phyloP scores from a whole-genome alignment of 2,888 invertebrate genomes.

The Hecatera dysodea region DNA sequence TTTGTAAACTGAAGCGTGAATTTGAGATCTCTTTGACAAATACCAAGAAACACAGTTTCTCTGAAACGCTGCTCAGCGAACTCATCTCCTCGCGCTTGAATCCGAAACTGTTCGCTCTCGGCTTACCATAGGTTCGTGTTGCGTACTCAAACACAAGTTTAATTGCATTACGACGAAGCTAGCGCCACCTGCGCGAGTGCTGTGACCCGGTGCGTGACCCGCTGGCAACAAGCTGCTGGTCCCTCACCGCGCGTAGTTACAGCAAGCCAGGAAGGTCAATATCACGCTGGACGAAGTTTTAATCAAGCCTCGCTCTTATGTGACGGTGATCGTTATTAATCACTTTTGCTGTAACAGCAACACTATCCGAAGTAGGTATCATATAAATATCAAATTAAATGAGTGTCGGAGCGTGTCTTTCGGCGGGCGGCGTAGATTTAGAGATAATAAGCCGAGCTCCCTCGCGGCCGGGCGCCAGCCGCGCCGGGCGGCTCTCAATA shows the following conservation, averaged over 20 bases:
- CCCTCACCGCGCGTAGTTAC: background rate
- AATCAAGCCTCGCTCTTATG: slow-evolving; percentile 4
- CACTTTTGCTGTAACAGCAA: slow-evolving; percentile 11
- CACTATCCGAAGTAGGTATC: background rate
- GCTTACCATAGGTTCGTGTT: background rate
- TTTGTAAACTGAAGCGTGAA: slow-evolving; percentile 22
- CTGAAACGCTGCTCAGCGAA: slow-evolving; percentile 1
- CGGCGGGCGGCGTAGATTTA: slow-evolving; percentile 34
- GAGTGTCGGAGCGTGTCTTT: slow-evolving; percentile 30
- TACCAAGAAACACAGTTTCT: background rate
- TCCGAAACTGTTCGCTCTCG: background rate
- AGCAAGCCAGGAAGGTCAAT: background rate
- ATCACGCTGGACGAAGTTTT: background rate
- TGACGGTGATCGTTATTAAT: slow-evolving; percentile 3
- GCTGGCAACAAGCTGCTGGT: background rate
- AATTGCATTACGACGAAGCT: background rate
- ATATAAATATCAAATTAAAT: slow-evolving; percentile 35
- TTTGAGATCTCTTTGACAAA: slow-evolving; percentile 37
- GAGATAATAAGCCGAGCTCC: slow-evolving; percentile 31
- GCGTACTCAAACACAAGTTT: no score
- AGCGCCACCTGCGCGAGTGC: background rate
- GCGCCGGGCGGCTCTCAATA: slow-evolving; percentile 31
- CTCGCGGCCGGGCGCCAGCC: slow-evolving; percentile 7
- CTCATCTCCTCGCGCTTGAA: background rate
- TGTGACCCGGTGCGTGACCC: no score